A percentile compares a stretch with the other conserved stretches of the same genome.
Conservation (phyloP, 23 tunicate species). For the Phallusia fumigata region DNA sequence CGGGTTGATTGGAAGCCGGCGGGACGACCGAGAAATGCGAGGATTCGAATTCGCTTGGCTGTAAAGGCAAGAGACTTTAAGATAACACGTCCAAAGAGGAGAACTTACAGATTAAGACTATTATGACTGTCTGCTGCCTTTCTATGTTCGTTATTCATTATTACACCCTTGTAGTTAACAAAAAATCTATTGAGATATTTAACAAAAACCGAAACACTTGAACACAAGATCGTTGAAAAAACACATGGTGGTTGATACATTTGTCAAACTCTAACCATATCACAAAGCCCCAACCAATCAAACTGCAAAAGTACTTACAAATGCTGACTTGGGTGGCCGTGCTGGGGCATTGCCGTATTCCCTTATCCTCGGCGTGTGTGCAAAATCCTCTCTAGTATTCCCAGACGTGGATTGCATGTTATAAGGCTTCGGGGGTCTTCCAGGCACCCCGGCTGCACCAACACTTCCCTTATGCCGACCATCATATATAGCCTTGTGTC, state of each 20-base stretch:
- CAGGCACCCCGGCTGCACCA: conserved; percentile 26
- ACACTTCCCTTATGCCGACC: background rate
- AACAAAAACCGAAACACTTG: no score
- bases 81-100: no score
- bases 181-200: no score
- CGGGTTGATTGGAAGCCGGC: conserved; percentile 38
- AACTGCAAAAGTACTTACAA: conserved; percentile 28
- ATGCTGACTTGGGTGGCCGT: conserved; percentile 25
- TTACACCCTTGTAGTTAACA: no score
- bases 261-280: background rate
- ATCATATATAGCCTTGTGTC: background rate
- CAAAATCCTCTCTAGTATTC: conserved; percentile 2
- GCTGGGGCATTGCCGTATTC: conserved; percentile 8
- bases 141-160: no score
- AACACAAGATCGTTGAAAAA: no score
- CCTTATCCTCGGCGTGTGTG: background rate
- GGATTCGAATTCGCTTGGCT: background rate
- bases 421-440: conserved; percentile 64
- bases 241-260: no score
- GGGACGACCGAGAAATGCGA: conserved; percentile 32
- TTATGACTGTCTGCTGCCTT: no score
- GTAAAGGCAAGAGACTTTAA: background rate
- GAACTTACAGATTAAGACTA: no score
- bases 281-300: background rate
- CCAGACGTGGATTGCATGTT: conserved; percentile 24